phyloP scores from a whole-genome alignment of 1,140 invertebrate genomes.

The Pseudomyrmex cubaensis region DNA sequence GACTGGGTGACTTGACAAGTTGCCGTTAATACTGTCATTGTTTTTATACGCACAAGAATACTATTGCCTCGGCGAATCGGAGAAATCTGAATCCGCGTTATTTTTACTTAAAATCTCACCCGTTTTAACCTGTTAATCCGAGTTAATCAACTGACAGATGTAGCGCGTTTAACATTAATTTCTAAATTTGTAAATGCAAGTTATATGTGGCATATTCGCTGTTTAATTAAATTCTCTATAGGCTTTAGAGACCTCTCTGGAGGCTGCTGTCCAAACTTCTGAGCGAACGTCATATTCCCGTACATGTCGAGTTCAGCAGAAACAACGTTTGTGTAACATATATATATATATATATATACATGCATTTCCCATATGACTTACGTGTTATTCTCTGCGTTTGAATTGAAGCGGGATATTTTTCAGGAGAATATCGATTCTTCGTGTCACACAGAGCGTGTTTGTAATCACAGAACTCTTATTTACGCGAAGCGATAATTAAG shows the following conservation, averaged over 20 bases:
- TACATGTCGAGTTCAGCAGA: constrained; percentile 7
- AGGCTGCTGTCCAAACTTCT: constrained; percentile 39
- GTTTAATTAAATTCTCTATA: constrained; percentile 32
- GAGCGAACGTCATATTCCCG: constrained; percentile 22
- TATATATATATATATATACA: too few relatives aligned
- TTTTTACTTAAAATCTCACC: background rate
- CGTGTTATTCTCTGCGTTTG: background rate
- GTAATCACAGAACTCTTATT: background rate
- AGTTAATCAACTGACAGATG: constrained; percentile 17
- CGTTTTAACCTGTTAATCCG: background rate
- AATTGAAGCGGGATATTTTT: background rate
- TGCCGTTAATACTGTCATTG: constrained; percentile 34
- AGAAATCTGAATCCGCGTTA: too few relatives aligned
- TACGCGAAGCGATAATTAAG: background rate
- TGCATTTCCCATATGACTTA: constrained; percentile 14
- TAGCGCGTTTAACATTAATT: constrained; percentile 18
- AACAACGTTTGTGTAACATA: background rate
- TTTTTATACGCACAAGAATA: constrained; percentile 16
- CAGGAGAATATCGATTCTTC: background rate
- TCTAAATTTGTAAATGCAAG: constrained; percentile 5
- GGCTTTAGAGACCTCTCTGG: background rate
- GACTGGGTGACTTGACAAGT: constrained; percentile 24
- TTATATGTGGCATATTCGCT: constrained; percentile 14
- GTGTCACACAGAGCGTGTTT: background rate
- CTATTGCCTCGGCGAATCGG: background rate